Conservation (phyloP, 2,113 vertebrate species). For the Rhinogobius similis region DNA sequence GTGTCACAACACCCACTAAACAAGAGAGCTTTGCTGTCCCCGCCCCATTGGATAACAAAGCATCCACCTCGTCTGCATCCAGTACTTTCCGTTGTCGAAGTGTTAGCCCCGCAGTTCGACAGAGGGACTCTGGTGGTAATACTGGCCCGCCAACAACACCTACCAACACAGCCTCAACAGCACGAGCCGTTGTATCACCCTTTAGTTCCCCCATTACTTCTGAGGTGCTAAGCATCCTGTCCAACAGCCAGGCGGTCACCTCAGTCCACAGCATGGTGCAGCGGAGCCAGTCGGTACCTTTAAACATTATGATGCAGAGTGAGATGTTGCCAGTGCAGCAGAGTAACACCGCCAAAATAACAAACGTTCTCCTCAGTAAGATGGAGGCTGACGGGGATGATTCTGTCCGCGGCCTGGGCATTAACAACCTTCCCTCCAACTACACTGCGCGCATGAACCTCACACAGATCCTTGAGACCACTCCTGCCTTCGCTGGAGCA, state of each 20-base stretch:
- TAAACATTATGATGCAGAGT: conserved; percentile 98
- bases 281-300: conserved; percentile 94
- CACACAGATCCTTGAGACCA: conserved; percentile 97
- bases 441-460: conserved; percentile 99
- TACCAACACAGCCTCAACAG: conserved; percentile 64
- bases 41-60: conserved; percentile 92
- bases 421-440: conserved; percentile 97
- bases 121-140: conserved; percentile 93
- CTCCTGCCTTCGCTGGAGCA: conserved; percentile 67
- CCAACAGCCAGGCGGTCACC: conserved; percentile 82
- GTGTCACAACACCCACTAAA: conserved; percentile 82
- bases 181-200: conserved; percentile 82
- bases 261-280: conserved; percentile 91
- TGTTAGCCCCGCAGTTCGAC: conserved; percentile 94
- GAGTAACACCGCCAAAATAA: conserved; percentile 91
- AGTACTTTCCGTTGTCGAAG: conserved; percentile 92
- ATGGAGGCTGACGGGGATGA: conserved; percentile 94
- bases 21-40: conserved; percentile 98
- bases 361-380: conserved; percentile 94
- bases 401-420: conserved; percentile 91
- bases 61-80: conserved; percentile 80
- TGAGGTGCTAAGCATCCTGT: conserved; percentile 87
- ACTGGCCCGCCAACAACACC: conserved; percentile 82
- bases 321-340: conserved; percentile 89
- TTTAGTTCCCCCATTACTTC: conserved; percentile 89